These are phyloP conservation scores for Actinia tenebrosa DNA, from an alignment of 64 coral and sea anemone genomes.

Conservation along the genomic window DNA sequence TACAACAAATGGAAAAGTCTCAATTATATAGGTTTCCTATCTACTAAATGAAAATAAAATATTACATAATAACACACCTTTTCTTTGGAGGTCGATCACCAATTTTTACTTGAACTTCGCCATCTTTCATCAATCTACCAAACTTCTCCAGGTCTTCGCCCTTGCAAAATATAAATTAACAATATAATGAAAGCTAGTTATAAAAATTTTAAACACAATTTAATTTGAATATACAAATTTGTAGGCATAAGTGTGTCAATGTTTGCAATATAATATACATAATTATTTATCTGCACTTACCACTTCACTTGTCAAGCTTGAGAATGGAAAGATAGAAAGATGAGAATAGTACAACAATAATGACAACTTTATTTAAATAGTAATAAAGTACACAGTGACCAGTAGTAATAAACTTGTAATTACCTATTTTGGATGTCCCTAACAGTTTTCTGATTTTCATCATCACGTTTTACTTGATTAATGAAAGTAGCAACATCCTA, in stretches of 20 bases:
- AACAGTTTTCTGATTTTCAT: slow-evolving; percentile 83
- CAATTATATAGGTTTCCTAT: too few species aligned
- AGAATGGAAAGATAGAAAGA: slow-evolving; percentile 23
- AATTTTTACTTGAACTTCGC: slow-evolving; percentile 88
- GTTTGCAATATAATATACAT: too few species aligned
- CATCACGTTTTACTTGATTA: slow-evolving; percentile 93
- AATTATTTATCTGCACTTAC: slow-evolving; percentile 29
- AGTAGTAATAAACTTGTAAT: neutral
- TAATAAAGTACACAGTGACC: too few species aligned
- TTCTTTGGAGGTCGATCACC: slow-evolving; percentile 85
- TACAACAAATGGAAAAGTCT: too few species aligned
- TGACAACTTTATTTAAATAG: neutral
- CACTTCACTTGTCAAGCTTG: slow-evolving; percentile 78
- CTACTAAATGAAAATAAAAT: too few species aligned
- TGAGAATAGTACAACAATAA: neutral
- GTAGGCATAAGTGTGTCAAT: too few species aligned
- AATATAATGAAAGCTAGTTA: neutral
- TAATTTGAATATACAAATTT: neutral
- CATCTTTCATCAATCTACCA: slow-evolving; percentile 89
- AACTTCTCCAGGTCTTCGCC: slow-evolving; percentile 64
- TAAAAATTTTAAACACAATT: neutral
- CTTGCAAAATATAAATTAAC: neutral
- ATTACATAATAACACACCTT: slow-evolving; percentile 29
- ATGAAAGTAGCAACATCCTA: slow-evolving; percentile 97
- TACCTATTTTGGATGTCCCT: slow-evolving; percentile 91